Conservation (phyloP, 2,888 invertebrate genomes). For the Himalopsyche japonica region DNA sequence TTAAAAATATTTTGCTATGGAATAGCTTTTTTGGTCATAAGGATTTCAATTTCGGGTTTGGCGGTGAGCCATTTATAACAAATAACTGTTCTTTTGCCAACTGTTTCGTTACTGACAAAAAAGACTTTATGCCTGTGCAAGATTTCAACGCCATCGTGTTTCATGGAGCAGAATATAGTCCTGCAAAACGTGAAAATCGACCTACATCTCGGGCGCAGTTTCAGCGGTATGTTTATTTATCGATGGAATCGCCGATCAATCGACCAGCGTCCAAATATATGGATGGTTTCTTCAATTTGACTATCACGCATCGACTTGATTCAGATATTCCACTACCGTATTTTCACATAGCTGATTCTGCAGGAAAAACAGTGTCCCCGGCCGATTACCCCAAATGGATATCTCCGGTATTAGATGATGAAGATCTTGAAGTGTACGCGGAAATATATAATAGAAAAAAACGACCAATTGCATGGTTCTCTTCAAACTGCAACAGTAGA, state of each 20-base stretch:
- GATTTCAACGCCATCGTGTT: conserved; percentile 59
- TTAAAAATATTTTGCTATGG: conserved; percentile 42
- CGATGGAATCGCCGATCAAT: conserved; percentile 53
- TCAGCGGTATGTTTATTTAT: conserved; percentile 58
- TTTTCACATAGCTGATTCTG: conserved; percentile 45
- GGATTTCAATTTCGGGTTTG: conserved; percentile 48
- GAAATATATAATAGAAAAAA: conserved; percentile 45
- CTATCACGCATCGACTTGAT: conserved; percentile 61
- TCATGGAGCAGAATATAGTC: conserved; percentile 52
- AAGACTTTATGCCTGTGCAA: conserved; percentile 46
- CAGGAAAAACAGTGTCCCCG: conserved; percentile 47
- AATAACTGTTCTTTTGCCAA: conserved; percentile 49
- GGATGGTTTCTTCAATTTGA: conserved; percentile 58
- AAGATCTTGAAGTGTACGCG: not conserved
- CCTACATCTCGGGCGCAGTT: conserved; percentile 43
- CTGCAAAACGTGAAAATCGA: conserved; percentile 43
- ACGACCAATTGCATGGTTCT: conserved; percentile 62
- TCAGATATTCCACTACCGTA: conserved; percentile 58
- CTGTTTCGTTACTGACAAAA: conserved; percentile 54
- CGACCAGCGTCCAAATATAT: conserved; percentile 42
- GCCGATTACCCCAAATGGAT: conserved; percentile 44
- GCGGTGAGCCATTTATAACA: conserved; percentile 48
- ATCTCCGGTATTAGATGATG: not conserved
- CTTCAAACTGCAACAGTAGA: conserved; percentile 56
- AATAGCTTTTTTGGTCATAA: conserved; percentile 47